These are phyloP conservation scores for Ophion ellenae DNA, from an alignment of 2,888 invertebrate species.

Conservation along the genomic window DNA sequence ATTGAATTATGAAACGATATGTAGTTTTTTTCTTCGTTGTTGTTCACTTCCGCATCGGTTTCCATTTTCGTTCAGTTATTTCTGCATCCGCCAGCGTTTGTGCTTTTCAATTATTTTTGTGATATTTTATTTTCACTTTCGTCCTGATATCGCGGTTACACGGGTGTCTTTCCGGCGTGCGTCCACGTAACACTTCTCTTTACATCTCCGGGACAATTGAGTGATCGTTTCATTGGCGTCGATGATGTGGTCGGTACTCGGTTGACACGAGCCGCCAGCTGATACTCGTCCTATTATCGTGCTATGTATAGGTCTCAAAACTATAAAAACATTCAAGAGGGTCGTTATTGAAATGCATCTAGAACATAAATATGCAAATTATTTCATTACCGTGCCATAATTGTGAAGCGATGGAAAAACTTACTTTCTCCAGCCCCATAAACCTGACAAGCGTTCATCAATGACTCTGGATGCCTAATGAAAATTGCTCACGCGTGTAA, in stretches of 20 bases:
- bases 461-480: no score
- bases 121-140: conserved; percentile 22
- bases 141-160: conserved; percentile 1
- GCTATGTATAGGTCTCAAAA: neutral
- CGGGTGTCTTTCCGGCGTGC: conserved; percentile 39
- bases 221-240: conserved; percentile 47
- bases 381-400: no score
- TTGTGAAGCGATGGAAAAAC: no score
- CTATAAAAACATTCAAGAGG: neutral
- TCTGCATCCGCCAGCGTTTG: neutral
- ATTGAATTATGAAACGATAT: no score
- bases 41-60: no score
- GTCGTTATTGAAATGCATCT: neutral
- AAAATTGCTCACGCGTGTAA: no score
- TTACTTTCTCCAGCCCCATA: no score
- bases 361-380: neutral
- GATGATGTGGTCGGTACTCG: conserved; percentile 29
- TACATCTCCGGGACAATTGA: conserved; percentile 42
- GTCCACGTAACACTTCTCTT: conserved; percentile 23
- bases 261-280: conserved; percentile 50
- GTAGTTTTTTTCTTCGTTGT: no score
- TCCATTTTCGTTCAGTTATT: neutral
- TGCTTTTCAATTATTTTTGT: neutral
- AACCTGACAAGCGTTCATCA: no score
- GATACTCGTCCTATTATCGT: neutral